Evolutionary conservation across 2,888 invertebrate genomes (phyloP).

Genomic region (Chydorus sphaericus): DNA sequence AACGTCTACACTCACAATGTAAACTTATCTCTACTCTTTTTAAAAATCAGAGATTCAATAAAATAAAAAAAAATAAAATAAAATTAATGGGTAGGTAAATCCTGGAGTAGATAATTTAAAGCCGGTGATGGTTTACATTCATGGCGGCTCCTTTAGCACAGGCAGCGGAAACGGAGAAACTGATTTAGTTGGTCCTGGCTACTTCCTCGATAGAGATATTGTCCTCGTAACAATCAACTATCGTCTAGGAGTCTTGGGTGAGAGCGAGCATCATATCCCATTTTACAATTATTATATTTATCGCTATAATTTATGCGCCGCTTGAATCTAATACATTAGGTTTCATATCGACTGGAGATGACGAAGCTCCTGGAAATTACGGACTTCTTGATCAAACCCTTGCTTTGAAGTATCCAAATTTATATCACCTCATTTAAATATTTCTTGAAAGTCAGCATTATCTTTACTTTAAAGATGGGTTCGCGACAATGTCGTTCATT

Average conservation of each 20-base stretch:
- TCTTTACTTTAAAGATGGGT: slow-evolving; percentile 22
- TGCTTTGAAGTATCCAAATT: no score
- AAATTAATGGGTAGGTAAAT: background rate
- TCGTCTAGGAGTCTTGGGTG: slow-evolving; percentile 37
- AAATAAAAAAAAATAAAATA: background rate
- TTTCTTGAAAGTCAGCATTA: no score
- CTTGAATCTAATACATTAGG: slow-evolving; percentile 14
- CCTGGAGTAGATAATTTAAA: slow-evolving; percentile 13
- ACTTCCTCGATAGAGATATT: slow-evolving; percentile 21
- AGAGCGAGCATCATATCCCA: slow-evolving; percentile 13
- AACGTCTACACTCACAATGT: slow-evolving; percentile 18
- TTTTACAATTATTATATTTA: background rate
- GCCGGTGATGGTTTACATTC: slow-evolving; percentile 25
- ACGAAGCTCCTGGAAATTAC: slow-evolving; percentile 49
- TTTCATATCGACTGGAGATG: slow-evolving; percentile 45
- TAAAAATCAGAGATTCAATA: background rate
- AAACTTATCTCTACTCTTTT: no score
- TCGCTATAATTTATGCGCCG: background rate
- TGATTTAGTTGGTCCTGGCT: slow-evolving; percentile 18
- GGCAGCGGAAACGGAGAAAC: slow-evolving; percentile 18
- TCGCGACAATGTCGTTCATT: slow-evolving; percentile 22
- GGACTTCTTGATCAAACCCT: slow-evolving; percentile 24
- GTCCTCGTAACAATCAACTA: slow-evolving; percentile 37
- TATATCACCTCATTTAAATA: no score
- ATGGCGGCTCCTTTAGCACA: slow-evolving; percentile 22